These are phyloP conservation scores for Laothoe populi DNA, from an alignment of 2,888 invertebrate genomes.

Conservation along the genomic window DNA sequence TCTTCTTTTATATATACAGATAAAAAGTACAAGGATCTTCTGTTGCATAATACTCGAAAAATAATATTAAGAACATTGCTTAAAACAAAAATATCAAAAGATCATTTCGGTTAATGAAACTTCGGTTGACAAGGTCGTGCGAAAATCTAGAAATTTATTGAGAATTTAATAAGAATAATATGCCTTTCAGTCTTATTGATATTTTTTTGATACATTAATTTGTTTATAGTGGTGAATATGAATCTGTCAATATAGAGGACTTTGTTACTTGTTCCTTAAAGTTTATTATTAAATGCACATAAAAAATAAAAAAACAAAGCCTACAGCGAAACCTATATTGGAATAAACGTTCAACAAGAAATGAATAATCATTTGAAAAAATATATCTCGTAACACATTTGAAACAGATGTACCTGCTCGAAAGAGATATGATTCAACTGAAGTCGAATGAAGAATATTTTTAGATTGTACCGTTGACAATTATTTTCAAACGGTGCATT, in stretches of 20 bases:
- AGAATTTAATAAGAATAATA: too few relatives aligned
- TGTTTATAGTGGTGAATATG: too few relatives aligned
- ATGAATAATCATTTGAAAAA: not conserved
- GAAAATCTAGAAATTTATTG: too few relatives aligned
- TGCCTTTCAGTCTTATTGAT: too few relatives aligned
- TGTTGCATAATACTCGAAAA: not conserved
- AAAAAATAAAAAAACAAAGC: not conserved
- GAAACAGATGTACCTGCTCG: constrained; percentile 2
- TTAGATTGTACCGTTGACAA: constrained; percentile 57
- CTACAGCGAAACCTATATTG: not conserved
- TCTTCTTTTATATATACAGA: too few relatives aligned
- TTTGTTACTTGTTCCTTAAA: not conserved
- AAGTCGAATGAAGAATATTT: constrained; percentile 58
- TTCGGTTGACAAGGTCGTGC: too few relatives aligned
- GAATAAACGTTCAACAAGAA: not conserved
- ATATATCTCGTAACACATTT: not conserved
- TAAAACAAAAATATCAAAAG: not conserved
- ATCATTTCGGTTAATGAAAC: not conserved
- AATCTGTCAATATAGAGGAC: too few relatives aligned
- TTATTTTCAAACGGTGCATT: constrained; percentile 43
- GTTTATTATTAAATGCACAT: not conserved
- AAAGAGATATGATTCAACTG: constrained; percentile 50
- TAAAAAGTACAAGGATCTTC: too few relatives aligned
- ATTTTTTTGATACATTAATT: too few relatives aligned
- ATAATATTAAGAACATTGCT: not conserved